phyloP scores from a whole-genome alignment of 2,888 invertebrate genomes.

The Blera fallax region DNA sequence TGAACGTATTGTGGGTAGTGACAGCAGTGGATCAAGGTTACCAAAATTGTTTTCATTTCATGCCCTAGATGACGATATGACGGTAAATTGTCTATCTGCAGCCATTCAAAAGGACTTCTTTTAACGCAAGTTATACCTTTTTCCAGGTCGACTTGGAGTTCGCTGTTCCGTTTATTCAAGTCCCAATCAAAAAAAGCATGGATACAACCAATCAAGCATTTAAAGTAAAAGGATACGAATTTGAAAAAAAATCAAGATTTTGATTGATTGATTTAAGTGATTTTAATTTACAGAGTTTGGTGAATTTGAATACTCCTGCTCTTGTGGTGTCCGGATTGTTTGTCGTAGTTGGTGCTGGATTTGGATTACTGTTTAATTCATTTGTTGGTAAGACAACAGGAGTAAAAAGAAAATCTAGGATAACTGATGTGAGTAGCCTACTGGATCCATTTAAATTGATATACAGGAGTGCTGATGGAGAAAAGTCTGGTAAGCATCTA shows the following conservation, averaged over 20 bases:
- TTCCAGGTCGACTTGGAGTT: slow-evolving; percentile 84
- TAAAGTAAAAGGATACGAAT: slow-evolving; percentile 35
- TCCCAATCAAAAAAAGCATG: slow-evolving; percentile 83
- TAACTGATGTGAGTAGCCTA: slow-evolving; percentile 48
- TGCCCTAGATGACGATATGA: slow-evolving; percentile 77
- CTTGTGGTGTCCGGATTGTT: slow-evolving; percentile 83
- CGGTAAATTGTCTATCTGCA: slow-evolving; percentile 21
- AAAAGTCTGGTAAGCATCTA: slow-evolving; percentile 55
- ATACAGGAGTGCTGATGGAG: slow-evolving; percentile 54
- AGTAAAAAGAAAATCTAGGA: slow-evolving; percentile 40
- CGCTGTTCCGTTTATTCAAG: slow-evolving; percentile 84
- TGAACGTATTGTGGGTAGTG: background rate
- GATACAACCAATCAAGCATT: slow-evolving; percentile 76
- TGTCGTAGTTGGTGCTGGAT: slow-evolving; percentile 82
- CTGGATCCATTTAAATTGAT: slow-evolving; percentile 68
- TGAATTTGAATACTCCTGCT: slow-evolving; percentile 84
- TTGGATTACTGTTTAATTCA: slow-evolving; percentile 62
- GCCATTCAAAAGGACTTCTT: background rate
- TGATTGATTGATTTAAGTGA: background rate
- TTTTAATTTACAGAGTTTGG: slow-evolving; percentile 76
- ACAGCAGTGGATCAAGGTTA: slow-evolving; percentile 17
- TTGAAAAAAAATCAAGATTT: background rate
- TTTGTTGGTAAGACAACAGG: slow-evolving; percentile 51
- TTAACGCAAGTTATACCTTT: background rate
- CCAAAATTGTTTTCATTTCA: slow-evolving; percentile 74